Percentiles rank a stretch among this genome's conserved stretches.
Conservation (phyloP, 2,888 invertebrate species). For the Dolichomitus sp. region DNA sequence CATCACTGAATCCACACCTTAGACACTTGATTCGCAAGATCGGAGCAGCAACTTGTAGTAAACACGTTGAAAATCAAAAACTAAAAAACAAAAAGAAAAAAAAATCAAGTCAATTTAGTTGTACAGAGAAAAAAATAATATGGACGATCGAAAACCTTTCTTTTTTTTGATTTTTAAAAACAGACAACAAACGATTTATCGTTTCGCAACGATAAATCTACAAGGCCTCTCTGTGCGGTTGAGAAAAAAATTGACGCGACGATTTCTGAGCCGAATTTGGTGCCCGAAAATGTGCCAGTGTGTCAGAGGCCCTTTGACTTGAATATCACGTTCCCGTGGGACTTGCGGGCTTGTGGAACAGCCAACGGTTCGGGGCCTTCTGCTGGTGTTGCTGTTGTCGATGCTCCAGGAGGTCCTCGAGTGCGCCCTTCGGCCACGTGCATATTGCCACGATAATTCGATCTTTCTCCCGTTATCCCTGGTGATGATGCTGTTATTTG, state of each 20-base stretch:
- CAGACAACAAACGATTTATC: constrained; percentile 39
- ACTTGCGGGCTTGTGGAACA: constrained; percentile 33
- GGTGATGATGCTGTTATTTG: constrained; percentile 1
- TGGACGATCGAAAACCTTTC: neutral
- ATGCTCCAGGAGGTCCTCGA: constrained; percentile 66
- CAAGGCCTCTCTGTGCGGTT: constrained; percentile 60
- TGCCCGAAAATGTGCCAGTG: constrained; percentile 63
- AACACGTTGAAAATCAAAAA: constrained; percentile 2
- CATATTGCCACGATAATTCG: constrained; percentile 74
- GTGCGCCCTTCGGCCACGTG: constrained; percentile 73
- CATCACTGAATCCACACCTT: constrained; percentile 55
- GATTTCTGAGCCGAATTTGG: constrained; percentile 1
- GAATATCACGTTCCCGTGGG: constrained; percentile 41
- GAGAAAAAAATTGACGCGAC: constrained; percentile 15
- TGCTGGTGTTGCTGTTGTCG: constrained; percentile 65
- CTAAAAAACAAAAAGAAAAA: neutral
- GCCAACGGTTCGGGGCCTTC: constrained; percentile 33
- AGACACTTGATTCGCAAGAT: constrained; percentile 22
- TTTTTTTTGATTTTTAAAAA: constrained; percentile 15
- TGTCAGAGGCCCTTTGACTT: constrained; percentile 75
- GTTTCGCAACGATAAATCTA: constrained; percentile 24
- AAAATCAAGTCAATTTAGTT: neutral
- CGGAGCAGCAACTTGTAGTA: neutral
- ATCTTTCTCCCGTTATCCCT: constrained; percentile 42
- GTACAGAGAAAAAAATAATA: neutral